phyloP scores from a whole-genome alignment of 2,797 vertebrate species.

The Notamacropus eugenii region DNA sequence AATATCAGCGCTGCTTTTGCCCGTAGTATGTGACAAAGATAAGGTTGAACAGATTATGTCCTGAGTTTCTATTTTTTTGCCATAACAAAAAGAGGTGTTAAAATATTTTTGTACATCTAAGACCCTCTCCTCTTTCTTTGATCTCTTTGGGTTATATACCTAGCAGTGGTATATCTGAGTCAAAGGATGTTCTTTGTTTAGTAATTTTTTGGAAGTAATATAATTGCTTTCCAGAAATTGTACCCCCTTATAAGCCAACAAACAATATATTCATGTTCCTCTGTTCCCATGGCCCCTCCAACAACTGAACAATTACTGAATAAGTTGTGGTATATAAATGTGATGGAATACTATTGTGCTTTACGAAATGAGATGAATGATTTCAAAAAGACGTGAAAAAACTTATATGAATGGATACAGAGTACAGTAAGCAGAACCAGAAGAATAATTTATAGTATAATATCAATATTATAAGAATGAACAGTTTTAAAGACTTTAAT shows the following conservation, averaged over 20 bases:
- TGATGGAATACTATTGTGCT: not conserved
- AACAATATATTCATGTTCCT: not conserved
- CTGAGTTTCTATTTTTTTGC: too few species aligned
- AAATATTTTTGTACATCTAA: too few species aligned
- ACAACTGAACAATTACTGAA: not conserved
- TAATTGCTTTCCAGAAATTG: not conserved
- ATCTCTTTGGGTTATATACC: not conserved
- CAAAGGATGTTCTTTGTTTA: not conserved
- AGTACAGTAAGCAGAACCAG: not conserved
- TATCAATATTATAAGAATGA: not conserved
- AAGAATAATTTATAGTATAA: not conserved
- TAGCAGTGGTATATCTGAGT: not conserved
- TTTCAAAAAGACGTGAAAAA: not conserved
- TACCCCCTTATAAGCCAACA: not conserved
- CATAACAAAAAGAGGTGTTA: not conserved
- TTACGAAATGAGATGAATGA: not conserved
- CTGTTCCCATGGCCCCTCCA: not conserved
- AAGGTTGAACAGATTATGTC: not conserved
- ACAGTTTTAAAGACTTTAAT: not conserved
- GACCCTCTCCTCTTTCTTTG: not conserved
- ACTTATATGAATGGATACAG: not conserved
- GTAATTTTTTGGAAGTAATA: not conserved
- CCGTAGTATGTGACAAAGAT: not conserved
- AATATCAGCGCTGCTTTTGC: not conserved
- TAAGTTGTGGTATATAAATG: not conserved